Percentiles rank a stretch among this genome's conserved stretches.
Conservation (phyloP, 2,888 invertebrate genomes). For the Achlya flavicornis region DNA sequence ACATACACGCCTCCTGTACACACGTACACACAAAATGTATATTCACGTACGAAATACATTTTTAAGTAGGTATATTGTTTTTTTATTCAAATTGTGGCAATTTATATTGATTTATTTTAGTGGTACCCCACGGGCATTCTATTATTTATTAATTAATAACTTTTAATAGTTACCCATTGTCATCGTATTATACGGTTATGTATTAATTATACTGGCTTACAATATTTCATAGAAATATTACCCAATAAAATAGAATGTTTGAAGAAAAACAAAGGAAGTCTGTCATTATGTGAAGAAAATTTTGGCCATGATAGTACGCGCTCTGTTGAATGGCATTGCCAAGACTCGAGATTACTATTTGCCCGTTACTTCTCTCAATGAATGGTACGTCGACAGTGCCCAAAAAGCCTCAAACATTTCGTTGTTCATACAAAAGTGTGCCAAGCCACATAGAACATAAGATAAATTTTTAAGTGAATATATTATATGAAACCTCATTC, state of each 20-base stretch:
- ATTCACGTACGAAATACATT: conserved; percentile 48
- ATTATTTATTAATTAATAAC: conserved; percentile 12
- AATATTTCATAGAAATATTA: neutral
- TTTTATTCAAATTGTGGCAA: conserved; percentile 46
- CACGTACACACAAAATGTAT: conserved; percentile 52
- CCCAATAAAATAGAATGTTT: too few species aligned
- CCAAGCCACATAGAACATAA: conserved; percentile 41
- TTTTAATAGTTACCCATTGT: conserved; percentile 1
- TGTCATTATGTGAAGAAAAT: conserved; percentile 21
- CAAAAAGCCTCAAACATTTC: conserved; percentile 60
- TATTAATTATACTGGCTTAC: neutral
- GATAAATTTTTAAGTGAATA: conserved; percentile 33
- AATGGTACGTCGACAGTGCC: conserved; percentile 69
- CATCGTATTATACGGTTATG: neutral
- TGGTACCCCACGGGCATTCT: conserved; percentile 10
- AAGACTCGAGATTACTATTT: conserved; percentile 77
- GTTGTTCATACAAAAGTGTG: conserved; percentile 43
- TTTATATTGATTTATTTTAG: conserved; percentile 43
- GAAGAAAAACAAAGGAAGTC: neutral
- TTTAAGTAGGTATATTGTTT: conserved; percentile 45
- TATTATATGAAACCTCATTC: conserved; percentile 33
- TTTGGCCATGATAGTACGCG: conserved; percentile 58
- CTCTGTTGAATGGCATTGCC: conserved; percentile 75
- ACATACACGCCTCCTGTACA: conserved; percentile 40
- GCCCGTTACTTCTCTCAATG: conserved; percentile 81